Evolutionary conservation across 2,888 invertebrate species (phyloP).

Genomic region (Diaperis boleti): DNA sequence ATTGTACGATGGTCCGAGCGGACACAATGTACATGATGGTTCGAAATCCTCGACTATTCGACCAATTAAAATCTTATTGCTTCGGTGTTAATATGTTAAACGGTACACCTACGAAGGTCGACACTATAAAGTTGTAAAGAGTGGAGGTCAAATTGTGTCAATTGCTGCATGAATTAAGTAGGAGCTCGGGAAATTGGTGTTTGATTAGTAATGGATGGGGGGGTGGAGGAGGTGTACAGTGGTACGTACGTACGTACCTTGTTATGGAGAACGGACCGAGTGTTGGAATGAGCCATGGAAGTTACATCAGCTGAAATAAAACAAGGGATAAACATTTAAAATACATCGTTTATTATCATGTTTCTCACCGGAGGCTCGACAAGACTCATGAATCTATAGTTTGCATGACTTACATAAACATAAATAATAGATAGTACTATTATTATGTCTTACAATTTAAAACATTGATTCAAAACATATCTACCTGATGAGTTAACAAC

Average conservation of each 20-base stretch:
- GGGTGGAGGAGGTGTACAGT: too few species aligned
- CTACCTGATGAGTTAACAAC: slow-evolving; percentile 49
- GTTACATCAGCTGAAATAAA: too few species aligned
- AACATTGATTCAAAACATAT: slow-evolving; percentile 61
- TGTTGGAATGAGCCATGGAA: too few species aligned
- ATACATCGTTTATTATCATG: slow-evolving; percentile 62
- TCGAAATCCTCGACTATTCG: background rate
- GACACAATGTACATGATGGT: background rate
- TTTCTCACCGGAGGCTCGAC: slow-evolving; percentile 62
- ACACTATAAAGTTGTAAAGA: background rate
- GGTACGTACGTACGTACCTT: too few species aligned
- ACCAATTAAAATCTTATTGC: slow-evolving; percentile 12
- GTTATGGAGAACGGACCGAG: too few species aligned
- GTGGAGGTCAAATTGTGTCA: too few species aligned
- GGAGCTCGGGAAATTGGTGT: too few species aligned
- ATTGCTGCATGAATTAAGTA: too few species aligned
- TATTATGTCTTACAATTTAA: slow-evolving; percentile 54
- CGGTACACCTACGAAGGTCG: slow-evolving; percentile 25
- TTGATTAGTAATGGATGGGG: too few species aligned
- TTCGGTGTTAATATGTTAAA: slow-evolving; percentile 4
- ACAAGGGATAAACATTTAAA: slow-evolving; percentile 52
- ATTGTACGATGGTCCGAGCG: background rate
- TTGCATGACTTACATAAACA: slow-evolving; percentile 56
- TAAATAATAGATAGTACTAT: slow-evolving; percentile 47
- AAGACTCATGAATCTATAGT: slow-evolving; percentile 59